Conservation (phyloP, 2,113 vertebrate species). For the Dromaius novaehollandiae region DNA sequence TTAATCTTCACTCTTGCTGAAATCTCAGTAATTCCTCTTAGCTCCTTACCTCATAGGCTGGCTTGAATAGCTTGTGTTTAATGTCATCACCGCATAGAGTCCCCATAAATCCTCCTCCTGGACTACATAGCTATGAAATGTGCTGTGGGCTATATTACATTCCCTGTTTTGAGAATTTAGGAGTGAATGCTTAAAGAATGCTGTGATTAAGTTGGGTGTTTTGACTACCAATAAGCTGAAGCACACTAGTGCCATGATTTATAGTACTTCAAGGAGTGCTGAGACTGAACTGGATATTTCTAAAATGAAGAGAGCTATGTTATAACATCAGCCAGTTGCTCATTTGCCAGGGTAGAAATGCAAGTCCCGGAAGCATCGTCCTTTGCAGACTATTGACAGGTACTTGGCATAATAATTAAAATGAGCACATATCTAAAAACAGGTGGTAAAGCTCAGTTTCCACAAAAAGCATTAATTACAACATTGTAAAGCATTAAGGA, state of each 20-base stretch:
- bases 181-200: background rate
- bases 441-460: background rate
- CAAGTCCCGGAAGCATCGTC: background rate
- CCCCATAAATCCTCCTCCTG: background rate
- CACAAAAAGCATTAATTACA: background rate
- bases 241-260: background rate
- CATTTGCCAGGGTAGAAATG: background rate
- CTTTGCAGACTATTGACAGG: background rate
- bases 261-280: background rate
- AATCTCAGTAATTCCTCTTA: slow-evolving; percentile 16
- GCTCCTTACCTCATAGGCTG: background rate
- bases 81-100: background rate
- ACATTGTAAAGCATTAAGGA: background rate
- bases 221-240: background rate
- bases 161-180: slow-evolving; percentile 13
- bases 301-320: background rate
- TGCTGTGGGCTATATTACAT: background rate
- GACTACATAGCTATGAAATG: background rate
- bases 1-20: background rate
- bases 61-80: background rate
- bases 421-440: background rate
- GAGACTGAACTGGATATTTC: background rate
- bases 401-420: background rate
- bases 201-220: background rate
- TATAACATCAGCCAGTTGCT: background rate